These are phyloP conservation scores for Darevskia nairensis DNA, from an alignment of 2,797 vertebrate species.

Conservation along the genomic window DNA sequence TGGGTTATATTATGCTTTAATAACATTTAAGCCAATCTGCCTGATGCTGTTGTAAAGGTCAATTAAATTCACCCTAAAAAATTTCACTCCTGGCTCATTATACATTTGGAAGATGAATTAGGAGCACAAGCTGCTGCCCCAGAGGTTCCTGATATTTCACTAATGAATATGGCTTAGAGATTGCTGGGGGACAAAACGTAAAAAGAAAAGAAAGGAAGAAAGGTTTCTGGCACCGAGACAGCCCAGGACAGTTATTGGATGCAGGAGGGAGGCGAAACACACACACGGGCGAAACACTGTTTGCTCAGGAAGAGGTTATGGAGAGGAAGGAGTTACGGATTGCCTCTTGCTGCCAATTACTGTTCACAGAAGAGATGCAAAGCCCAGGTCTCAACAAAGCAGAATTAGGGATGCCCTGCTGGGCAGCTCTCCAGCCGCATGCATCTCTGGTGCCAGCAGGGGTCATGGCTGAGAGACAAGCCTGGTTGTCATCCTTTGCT, in stretches of 20 bases:
- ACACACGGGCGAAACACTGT: rapidly evolving
- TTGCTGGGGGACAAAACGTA: conserved; percentile 43
- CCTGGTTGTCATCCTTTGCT: background rate
- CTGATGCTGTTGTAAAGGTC: conserved; percentile 84
- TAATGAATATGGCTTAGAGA: conserved; percentile 79
- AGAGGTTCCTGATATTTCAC: conserved; percentile 82
- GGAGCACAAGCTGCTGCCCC: conserved; percentile 79
- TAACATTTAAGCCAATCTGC: conserved; percentile 81
- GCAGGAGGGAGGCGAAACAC: background rate
- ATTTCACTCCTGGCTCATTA: conserved; percentile 83
- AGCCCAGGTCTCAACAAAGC: background rate
- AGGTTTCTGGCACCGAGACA: conserved; percentile 9
- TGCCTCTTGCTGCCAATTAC: background rate
- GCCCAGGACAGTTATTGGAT: background rate
- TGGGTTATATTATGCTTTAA: conserved; percentile 79
- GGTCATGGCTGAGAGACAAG: background rate
- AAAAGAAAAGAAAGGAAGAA: conserved; percentile 24
- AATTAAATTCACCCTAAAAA: conserved; percentile 86
- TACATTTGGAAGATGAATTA: conserved; percentile 83
- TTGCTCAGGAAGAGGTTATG: background rate
- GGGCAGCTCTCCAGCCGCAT: background rate
- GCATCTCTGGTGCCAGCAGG: background rate
- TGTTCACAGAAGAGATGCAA: background rate
- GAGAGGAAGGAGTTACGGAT: background rate
- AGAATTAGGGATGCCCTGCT: background rate